Evolutionary conservation across 2,888 invertebrate species (phyloP).

Genomic region (Synergus umbraculus): DNA sequence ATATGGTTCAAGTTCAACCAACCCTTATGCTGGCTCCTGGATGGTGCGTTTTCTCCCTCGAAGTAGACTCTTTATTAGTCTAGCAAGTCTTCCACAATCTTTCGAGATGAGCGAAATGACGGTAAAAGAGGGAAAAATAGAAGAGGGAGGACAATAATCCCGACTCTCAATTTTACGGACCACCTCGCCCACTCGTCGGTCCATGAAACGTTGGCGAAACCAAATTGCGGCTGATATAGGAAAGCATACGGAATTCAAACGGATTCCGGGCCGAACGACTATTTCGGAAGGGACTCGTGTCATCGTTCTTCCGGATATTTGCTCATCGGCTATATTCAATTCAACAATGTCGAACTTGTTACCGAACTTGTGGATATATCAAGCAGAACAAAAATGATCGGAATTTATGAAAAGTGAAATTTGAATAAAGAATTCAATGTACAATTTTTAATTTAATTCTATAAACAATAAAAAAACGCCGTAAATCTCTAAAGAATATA

Average conservation of each 20-base stretch:
- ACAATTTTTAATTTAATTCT: neutral
- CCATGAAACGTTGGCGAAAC: constrained; percentile 61
- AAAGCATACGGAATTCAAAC: constrained; percentile 26
- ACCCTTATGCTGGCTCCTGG: constrained; percentile 6
- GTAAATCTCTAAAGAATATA: constrained; percentile 14
- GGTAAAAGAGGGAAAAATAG: constrained; percentile 47
- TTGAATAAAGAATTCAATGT: too few relatives aligned
- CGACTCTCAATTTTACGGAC: constrained; percentile 68
- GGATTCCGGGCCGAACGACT: constrained; percentile 32
- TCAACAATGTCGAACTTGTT: constrained; percentile 27
- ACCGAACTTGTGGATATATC: neutral
- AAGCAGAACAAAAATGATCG: neutral
- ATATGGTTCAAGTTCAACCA: neutral
- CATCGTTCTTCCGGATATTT: constrained; percentile 32
- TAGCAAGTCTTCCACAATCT: constrained; percentile 22
- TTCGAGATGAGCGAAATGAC: constrained; percentile 40
- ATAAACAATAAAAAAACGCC: neutral
- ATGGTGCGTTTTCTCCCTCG: constrained; percentile 9
- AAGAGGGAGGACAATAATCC: constrained; percentile 61
- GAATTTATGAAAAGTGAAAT: neutral
- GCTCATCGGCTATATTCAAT: constrained; percentile 16
- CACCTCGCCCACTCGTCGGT: constrained; percentile 59
- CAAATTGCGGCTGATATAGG: constrained; percentile 58
- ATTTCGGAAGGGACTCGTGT: constrained; percentile 16
- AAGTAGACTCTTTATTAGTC: constrained; percentile 33